Evolutionary conservation across 2,888 invertebrate genomes (phyloP).

Genomic region (Chrysolina haemoptera): DNA sequence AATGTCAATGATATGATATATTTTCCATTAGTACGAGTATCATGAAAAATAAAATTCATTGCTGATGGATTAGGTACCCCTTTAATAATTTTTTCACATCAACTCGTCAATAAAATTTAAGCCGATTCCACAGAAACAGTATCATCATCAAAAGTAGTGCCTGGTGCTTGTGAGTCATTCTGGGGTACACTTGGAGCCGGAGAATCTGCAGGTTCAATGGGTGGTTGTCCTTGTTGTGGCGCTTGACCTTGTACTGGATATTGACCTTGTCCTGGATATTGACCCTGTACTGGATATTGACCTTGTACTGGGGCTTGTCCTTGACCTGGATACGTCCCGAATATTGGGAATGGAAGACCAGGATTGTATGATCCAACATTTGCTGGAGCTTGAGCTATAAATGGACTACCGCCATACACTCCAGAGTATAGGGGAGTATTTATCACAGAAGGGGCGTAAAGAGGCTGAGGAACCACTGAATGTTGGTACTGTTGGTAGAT

Average conservation of each 20-base stretch:
- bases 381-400: constrained; percentile 41
- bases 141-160: constrained; percentile 57
- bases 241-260: not conserved
- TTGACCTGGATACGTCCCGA: not conserved
- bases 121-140: constrained; percentile 61
- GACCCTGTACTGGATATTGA: constrained; percentile 32
- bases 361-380: constrained; percentile 69
- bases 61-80: not conserved
- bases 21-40: too few relatives aligned
- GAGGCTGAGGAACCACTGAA: constrained; percentile 2
- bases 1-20: too few relatives aligned
- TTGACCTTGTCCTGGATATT: constrained; percentile 32
- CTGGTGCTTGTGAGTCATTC: constrained; percentile 50
- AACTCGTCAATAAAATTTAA: constrained; percentile 4
- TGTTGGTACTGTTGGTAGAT: constrained; percentile 14
- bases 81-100: not conserved
- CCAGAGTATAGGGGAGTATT: constrained; percentile 4
- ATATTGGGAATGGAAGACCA: constrained; percentile 63
- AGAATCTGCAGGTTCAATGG: constrained; percentile 13
- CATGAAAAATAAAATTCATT: too few relatives aligned
- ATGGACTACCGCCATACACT: not conserved
- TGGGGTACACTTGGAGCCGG: constrained; percentile 40
- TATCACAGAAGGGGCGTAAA: not conserved
- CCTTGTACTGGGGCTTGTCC: constrained; percentile 35
- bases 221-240: constrained; percentile 28